phyloP scores from a whole-genome alignment of 2,113 vertebrate genomes.

The Phrynocephalus versicolor region DNA sequence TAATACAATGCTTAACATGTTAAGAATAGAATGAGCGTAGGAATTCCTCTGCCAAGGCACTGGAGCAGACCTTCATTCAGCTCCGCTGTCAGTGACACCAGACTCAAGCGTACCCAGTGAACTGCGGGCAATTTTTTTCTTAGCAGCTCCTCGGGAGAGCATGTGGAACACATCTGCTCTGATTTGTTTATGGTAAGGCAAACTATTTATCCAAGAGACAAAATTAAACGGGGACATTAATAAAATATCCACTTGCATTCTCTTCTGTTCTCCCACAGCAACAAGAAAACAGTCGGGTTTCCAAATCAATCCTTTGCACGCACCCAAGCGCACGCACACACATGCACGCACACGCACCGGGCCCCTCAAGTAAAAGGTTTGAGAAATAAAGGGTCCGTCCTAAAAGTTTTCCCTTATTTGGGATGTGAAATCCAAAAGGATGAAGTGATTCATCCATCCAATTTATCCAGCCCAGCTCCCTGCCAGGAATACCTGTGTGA shows the following conservation, averaged over 20 bases:
- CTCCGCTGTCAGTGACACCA: conserved; percentile 30
- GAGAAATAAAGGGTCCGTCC: too few relatives aligned
- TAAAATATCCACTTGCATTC: conserved; percentile 51
- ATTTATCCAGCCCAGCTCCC: too few relatives aligned
- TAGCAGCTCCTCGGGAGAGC: conserved; percentile 50
- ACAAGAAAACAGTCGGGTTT: conserved; percentile 37
- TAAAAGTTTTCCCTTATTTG: too few relatives aligned
- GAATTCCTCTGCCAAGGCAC: conserved; percentile 15
- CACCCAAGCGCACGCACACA: neutral
- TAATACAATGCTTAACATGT: conserved; percentile 31
- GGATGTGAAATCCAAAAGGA: too few relatives aligned
- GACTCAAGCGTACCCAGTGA: conserved; percentile 11
- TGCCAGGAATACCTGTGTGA: too few relatives aligned
- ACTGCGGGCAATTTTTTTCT: conserved; percentile 35
- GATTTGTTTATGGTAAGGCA: conserved; percentile 53
- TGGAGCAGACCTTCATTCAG: conserved; percentile 39
- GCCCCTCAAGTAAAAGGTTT: too few relatives aligned
- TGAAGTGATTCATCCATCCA: too few relatives aligned
- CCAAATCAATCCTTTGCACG: conserved; percentile 26
- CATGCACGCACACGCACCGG: neutral
- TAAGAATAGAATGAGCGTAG: conserved; percentile 23
- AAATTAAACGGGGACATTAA: conserved; percentile 55
- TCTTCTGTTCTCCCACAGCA: conserved; percentile 53
- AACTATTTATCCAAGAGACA: conserved; percentile 45
- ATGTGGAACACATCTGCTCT: conserved; percentile 61